A percentile compares a stretch with the other conserved stretches of the same genome.
Evolutionary conservation across 2,888 invertebrate genomes (phyloP).

Genomic region (Salpingus planirostris): DNA sequence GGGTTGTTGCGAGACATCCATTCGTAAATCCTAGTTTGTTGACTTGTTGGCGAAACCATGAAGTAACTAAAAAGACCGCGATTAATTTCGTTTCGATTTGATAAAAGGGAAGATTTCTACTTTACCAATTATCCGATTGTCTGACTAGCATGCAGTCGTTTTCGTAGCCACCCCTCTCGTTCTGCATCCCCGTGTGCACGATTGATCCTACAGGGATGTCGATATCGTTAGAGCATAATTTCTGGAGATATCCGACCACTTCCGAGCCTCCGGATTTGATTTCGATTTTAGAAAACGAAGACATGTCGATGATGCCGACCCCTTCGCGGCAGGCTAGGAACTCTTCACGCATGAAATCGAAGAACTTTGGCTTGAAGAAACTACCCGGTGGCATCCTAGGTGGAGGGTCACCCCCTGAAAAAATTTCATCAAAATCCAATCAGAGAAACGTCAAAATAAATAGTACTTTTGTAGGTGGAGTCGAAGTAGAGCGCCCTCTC

Average conservation of each 20-base stretch:
- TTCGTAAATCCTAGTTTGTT: conserved; percentile 61
- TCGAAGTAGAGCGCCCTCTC: conserved; percentile 63
- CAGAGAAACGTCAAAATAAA: no score
- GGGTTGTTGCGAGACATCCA: conserved; percentile 62
- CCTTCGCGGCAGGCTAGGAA: conserved; percentile 65
- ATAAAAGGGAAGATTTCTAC: conserved; percentile 1
- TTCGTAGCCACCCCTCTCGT: conserved; percentile 60
- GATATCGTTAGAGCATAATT: conserved; percentile 57
- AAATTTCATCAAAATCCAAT: background rate
- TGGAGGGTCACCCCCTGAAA: conserved; percentile 41
- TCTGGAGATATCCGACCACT: conserved; percentile 55
- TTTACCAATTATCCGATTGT: conserved; percentile 49
- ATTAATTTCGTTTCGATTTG: conserved; percentile 1
- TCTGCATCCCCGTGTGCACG: conserved; percentile 63
- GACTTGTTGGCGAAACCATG: conserved; percentile 71
- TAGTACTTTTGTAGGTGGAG: conserved; percentile 45
- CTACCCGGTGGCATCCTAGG: conserved; percentile 51
- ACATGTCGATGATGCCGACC: conserved; percentile 73
- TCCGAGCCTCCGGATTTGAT: conserved; percentile 54
- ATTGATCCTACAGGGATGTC: conserved; percentile 55
- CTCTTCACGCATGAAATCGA: conserved; percentile 59
- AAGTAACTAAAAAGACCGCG: conserved; percentile 47
- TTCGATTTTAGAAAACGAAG: conserved; percentile 68
- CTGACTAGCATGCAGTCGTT: conserved; percentile 65
- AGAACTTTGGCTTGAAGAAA: conserved; percentile 61